These are phyloP conservation scores for Hesperophylax magnus DNA, from an alignment of 1,140 invertebrate species.

Conservation along the genomic window DNA sequence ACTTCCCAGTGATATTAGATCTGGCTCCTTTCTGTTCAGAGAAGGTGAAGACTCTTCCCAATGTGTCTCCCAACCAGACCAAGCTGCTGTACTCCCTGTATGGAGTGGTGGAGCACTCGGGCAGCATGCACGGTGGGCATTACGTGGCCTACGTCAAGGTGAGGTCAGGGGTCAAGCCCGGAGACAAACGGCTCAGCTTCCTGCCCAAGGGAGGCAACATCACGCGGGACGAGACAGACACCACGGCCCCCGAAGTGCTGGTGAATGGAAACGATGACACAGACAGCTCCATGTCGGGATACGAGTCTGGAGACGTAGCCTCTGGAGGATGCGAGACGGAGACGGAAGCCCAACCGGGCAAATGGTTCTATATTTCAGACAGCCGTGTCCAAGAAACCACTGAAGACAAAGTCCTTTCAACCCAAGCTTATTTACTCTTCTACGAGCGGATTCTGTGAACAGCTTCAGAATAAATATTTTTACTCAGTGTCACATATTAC, in stretches of 20 bases:
- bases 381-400: constrained; percentile 84
- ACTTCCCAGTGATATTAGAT: constrained; percentile 90
- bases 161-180: constrained; percentile 70
- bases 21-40: constrained; percentile 92
- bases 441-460: constrained; percentile 90
- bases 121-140: constrained; percentile 91
- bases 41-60: constrained; percentile 78
- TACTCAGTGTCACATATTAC: not conserved
- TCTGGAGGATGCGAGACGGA: constrained; percentile 59
- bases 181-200: constrained; percentile 79
- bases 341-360: constrained; percentile 76
- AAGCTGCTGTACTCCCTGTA: constrained; percentile 91
- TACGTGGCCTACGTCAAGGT: constrained; percentile 97
- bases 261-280: constrained; percentile 68
- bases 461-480: not conserved
- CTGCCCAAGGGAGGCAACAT: constrained; percentile 73
- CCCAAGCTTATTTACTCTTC: constrained; percentile 97
- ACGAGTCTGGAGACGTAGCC: constrained; percentile 64
- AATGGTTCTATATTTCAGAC: constrained; percentile 96
- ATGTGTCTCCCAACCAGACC: constrained; percentile 75
- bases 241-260: constrained; percentile 62
- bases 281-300: constrained; percentile 67
- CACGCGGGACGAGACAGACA: constrained; percentile 65
- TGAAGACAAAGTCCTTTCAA: constrained; percentile 85
- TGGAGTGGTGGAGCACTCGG: constrained; percentile 95